Conservation (phyloP, 2,113 vertebrate genomes). For the Silurus asotus region DNA sequence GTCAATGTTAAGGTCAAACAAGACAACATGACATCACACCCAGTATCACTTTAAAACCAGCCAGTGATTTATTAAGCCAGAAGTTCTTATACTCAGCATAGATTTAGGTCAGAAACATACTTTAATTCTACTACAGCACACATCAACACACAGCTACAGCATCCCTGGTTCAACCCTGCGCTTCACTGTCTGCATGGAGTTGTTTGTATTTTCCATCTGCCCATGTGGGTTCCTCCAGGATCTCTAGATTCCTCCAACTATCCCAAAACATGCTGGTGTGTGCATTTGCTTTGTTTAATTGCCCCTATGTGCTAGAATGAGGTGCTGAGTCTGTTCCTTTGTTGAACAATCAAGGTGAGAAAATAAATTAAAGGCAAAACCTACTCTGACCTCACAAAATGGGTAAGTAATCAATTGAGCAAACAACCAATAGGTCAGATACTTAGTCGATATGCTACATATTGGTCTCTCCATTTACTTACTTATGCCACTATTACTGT, state of each 20-base stretch:
- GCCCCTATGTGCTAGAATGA: background rate
- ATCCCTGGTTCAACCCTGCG: background rate
- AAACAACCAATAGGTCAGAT: constrained; percentile 25
- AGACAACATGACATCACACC: too few relatives aligned
- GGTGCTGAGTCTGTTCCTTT: background rate
- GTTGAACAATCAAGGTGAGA: constrained; percentile 12
- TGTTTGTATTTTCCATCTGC: background rate
- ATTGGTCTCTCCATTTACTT: constrained; percentile 37
- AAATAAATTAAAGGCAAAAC: constrained; percentile 22
- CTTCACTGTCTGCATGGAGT: background rate
- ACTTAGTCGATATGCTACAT: constrained; percentile 14
- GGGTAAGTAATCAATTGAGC: constrained; percentile 30
- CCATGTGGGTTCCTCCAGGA: background rate
- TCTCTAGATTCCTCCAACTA: background rate
- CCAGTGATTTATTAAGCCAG: background rate
- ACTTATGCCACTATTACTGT: background rate
- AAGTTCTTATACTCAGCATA: background rate
- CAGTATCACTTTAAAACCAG: background rate
- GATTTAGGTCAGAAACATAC: background rate
- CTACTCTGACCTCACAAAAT: constrained; percentile 1
- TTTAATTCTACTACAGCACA: background rate
- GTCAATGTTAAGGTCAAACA: background rate
- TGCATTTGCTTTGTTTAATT: background rate
- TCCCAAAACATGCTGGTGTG: background rate
- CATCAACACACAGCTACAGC: background rate